phyloP scores from a whole-genome alignment of 2,888 invertebrate genomes.

The Tubulanus polymorphus region DNA sequence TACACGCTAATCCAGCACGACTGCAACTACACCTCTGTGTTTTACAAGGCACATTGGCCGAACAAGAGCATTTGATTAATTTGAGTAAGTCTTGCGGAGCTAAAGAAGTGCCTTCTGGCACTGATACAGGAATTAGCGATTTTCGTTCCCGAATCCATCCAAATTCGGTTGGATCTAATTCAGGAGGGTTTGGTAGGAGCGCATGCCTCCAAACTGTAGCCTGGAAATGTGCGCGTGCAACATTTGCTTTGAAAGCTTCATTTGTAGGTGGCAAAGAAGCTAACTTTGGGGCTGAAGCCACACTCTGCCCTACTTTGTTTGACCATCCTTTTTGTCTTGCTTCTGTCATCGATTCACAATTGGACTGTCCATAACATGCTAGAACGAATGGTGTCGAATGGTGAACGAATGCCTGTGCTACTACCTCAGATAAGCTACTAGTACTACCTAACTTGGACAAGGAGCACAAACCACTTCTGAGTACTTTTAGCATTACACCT shows the following conservation, averaged over 20 bases:
- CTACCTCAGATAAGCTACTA: not conserved
- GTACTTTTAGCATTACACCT: not conserved
- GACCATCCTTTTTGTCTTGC: not conserved
- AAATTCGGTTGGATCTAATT: not conserved
- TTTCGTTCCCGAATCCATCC: no score
- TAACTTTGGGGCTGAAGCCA: not conserved
- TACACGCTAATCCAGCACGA: no score
- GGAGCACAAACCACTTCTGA: no score
- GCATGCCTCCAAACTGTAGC: not conserved
- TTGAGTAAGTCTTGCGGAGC: no score
- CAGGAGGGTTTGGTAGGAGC: not conserved
- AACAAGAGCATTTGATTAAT: no score
- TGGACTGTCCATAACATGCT: not conserved
- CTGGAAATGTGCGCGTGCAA: no score
- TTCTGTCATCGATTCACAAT: not conserved
- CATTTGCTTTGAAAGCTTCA: not conserved
- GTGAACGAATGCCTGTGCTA: not conserved
- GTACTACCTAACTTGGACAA: not conserved
- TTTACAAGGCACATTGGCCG: no score
- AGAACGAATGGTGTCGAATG: not conserved
- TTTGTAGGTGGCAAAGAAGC: not conserved
- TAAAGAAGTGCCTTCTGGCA: no score
- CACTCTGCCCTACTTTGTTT: no score
- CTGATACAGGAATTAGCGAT: no score
- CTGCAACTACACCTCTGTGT: no score